phyloP scores from a whole-genome alignment of 2,888 invertebrate species.

The Amiota mariae region DNA sequence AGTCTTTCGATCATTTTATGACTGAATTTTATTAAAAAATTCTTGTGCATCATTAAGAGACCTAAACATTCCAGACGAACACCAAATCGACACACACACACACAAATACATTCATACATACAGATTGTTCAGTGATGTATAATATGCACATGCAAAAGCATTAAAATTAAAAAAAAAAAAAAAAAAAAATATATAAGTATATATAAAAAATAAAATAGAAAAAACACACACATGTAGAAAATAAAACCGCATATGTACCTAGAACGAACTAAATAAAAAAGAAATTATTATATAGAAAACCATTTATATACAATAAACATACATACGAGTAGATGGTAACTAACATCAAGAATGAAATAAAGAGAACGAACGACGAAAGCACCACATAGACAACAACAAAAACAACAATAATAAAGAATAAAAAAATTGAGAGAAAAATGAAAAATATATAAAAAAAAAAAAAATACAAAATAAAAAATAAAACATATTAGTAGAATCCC shows the following conservation, averaged over 20 bases:
- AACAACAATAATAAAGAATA: not conserved
- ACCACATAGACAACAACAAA: not conserved
- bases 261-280: not conserved
- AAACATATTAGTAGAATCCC: not conserved
- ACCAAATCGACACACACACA: not conserved
- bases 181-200: conserved; percentile 26
- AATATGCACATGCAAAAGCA: not conserved
- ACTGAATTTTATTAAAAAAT: conserved; percentile 45
- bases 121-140: too few species aligned
- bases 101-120: conserved; percentile 27
- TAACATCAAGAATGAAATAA: not conserved
- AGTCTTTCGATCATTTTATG: not conserved
- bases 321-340: not conserved
- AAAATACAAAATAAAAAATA: conserved; percentile 3
- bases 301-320: not conserved
- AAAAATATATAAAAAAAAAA: not conserved
- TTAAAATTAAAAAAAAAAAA: conserved; percentile 19
- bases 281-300: too few species aligned
- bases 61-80: conserved; percentile 40
- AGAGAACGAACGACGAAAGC: not conserved
- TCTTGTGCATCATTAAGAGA: conserved; percentile 50
- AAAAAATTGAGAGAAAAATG: too few species aligned
- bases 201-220: not conserved
- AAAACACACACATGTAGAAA: conserved; percentile 3
- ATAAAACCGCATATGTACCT: conserved; percentile 4